phyloP scores from a whole-genome alignment of 2,888 invertebrate species.

The Girardia tigrina region DNA sequence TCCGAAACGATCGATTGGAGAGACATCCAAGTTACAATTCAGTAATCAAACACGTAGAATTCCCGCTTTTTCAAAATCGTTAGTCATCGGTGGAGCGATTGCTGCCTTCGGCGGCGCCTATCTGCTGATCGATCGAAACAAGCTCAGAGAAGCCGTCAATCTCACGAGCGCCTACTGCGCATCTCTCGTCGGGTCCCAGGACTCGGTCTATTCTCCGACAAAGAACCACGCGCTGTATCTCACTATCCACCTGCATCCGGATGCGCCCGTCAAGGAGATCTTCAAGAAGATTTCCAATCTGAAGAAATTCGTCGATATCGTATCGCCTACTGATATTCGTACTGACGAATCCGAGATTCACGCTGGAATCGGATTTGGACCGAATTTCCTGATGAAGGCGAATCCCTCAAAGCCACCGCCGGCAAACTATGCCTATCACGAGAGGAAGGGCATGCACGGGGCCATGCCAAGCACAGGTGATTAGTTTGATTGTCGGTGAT shows the following conservation, averaged over 20 bases:
- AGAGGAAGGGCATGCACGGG: conserved; percentile 45
- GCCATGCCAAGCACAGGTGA: conserved; percentile 45
- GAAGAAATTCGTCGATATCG: conserved; percentile 44
- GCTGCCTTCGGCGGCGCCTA: background rate
- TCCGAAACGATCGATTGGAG: too few species aligned
- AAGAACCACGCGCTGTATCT: conserved; percentile 49
- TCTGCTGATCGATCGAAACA: background rate
- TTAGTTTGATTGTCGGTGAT: too few species aligned
- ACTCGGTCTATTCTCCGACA: conserved; percentile 43
- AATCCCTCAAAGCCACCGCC: background rate
- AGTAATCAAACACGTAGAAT: too few species aligned
- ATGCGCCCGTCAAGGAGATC: conserved; percentile 43
- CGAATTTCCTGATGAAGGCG: conserved; percentile 45
- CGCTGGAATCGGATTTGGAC: conserved; percentile 50
- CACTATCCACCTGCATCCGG: conserved; percentile 45
- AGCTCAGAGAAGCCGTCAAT: background rate
- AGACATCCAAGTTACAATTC: too few species aligned
- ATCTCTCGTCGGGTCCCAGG: background rate
- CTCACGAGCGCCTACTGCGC: background rate
- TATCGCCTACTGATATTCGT: conserved; percentile 42
- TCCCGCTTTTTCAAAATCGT: too few species aligned
- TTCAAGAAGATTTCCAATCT: conserved; percentile 43
- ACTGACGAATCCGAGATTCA: conserved; percentile 46
- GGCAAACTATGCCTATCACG: conserved; percentile 42
- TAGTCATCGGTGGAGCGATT: background rate